Evolutionary conservation across 2,797 vertebrate species (phyloP).

Genomic region (Microtus obscurus): DNA sequence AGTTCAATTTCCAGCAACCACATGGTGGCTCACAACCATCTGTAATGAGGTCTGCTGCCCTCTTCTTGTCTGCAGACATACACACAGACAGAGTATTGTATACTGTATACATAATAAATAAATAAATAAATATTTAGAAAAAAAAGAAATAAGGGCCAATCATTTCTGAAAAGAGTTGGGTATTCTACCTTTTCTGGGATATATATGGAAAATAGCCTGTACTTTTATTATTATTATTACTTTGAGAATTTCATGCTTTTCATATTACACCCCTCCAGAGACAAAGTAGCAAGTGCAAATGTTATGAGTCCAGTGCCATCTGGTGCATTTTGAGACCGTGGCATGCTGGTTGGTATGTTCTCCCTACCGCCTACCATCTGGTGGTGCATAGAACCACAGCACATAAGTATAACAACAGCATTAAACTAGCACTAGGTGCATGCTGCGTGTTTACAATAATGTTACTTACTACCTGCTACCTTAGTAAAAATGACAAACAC

Average conservation of each 20-base stretch:
- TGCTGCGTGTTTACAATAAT: not conserved
- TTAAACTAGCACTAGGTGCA: not conserved
- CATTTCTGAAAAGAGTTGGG: not conserved
- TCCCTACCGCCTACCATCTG: not conserved
- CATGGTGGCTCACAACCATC: too few species aligned
- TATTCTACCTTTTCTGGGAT: not conserved
- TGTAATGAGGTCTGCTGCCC: too few species aligned
- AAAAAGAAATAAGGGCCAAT: not conserved
- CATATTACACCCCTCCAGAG: not conserved
- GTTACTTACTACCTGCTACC: not conserved
- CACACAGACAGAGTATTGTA: too few species aligned
- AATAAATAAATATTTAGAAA: too few species aligned
- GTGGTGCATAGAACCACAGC: not conserved
- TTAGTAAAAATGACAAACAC: slow-evolving; percentile 14
- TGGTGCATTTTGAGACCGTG: not conserved
- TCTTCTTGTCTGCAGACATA: too few species aligned
- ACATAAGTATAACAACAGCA: not conserved
- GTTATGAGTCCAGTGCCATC: not conserved
- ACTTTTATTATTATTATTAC: not conserved
- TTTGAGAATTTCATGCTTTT: not conserved
- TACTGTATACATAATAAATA: too few species aligned
- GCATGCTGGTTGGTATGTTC: not conserved
- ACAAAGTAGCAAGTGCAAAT: not conserved
- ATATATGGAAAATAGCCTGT: not conserved
- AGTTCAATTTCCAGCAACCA: too few species aligned